Base-by-base conservation (phyloP, 2,888 invertebrate genomes). In the Drosophila niveifrons region DNA sequence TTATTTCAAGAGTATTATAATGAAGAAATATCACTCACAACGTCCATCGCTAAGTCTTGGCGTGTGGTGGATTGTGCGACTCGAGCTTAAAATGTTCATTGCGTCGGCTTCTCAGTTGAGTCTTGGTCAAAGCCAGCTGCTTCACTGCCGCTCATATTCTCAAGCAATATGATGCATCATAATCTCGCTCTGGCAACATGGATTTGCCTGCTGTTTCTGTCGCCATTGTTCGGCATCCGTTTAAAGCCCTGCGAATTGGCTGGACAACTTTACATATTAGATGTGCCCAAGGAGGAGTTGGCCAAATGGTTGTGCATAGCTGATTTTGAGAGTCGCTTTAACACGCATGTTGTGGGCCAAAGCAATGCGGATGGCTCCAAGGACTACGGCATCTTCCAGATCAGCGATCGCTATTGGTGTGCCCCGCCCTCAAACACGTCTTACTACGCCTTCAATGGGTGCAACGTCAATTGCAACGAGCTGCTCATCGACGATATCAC, bases 301-400 rank as follows among this genome's bases (percentile, higher is more conserved):
- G 67, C 90, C 1, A 68, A 80, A 6, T 92, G 92, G 92, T 71
- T 90, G 2, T 92, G 92, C 67, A 89, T 92, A 58, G 91, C 89
- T 3, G 70, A 91, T 44, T 88, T 89, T 31, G 92, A 92, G 72
- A 92, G 91, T 72, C 87, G 88, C 34, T 91, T 93, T n/a, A 92
- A 93, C 36, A 94, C 94, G 0, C 82, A 93, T 46, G 92, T 91
- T 2, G 88, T 93, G 36, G 93, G 94, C 0, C 91, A 84, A 15
- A 81, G 91, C 0, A 94, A 94, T 80, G 76, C 73, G 2, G 93
- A 94, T 78, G 94, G 94, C 0, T 91, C 92, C 29, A 79, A 76
- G 41, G 93, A 93, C 72, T 93, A 90, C 70, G 92, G 92, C 28
- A 75, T 92, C 44, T 92, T 92, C 72, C 92, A 92, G 78, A 92